Evolutionary conservation across 2,888 invertebrate genomes (phyloP).

Genomic region (Dasypogon diadema): DNA sequence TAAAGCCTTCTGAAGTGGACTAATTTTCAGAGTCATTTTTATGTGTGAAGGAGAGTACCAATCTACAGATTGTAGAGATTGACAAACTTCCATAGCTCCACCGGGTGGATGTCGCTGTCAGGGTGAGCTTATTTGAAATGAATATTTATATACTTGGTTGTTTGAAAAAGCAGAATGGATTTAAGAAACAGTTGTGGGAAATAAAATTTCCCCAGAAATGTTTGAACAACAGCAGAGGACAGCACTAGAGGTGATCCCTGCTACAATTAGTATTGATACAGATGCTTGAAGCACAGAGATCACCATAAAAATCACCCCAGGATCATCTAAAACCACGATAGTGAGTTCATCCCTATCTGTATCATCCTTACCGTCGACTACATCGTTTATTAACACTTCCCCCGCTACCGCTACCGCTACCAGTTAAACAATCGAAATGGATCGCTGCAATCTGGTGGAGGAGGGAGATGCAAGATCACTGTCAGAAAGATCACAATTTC

Average conservation of each 20-base stretch:
- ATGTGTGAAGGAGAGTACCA: too few relatives aligned
- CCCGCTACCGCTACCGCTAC: background rate
- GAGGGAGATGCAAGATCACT: background rate
- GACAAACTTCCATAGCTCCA: too few relatives aligned
- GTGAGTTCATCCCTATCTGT: slow-evolving; percentile 44
- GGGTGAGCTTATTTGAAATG: too few relatives aligned
- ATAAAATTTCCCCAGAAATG: slow-evolving; percentile 23
- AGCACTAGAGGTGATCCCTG: slow-evolving; percentile 41
- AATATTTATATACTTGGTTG: too few relatives aligned
- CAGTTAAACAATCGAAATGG: background rate
- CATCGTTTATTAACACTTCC: background rate
- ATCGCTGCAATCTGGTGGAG: background rate
- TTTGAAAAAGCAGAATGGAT: too few relatives aligned
- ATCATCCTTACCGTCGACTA: slow-evolving; percentile 10
- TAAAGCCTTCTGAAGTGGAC: too few relatives aligned
- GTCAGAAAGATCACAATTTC: background rate
- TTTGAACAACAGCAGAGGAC: slow-evolving; percentile 51
- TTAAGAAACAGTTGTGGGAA: too few relatives aligned
- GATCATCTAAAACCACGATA: slow-evolving; percentile 2
- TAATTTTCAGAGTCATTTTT: too few relatives aligned
- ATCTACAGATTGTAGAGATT: too few relatives aligned
- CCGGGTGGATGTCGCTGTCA: too few relatives aligned
- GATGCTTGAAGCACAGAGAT: background rate
- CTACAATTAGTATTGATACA: background rate
- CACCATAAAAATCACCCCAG: background rate